phyloP scores from a whole-genome alignment of 35 echinoderm and acorn worm species.

The Lytechinus pictus region DNA sequence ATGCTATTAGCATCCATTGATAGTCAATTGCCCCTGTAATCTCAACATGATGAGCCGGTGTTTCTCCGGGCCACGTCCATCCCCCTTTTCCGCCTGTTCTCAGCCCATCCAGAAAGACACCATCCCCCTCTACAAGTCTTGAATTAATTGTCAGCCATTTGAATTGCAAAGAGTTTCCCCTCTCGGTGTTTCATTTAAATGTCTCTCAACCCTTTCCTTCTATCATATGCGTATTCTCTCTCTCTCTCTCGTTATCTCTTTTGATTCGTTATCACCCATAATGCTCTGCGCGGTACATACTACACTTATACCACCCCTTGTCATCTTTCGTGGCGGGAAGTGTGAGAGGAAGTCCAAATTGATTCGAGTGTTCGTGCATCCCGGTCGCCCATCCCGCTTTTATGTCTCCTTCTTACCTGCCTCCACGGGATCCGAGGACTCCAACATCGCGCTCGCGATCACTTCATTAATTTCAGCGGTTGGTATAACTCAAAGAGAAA shows the following conservation, averaged over 20 bases:
- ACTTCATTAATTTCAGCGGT: slow-evolving; percentile 18
- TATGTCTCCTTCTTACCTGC: not conserved
- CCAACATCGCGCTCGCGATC: not conserved
- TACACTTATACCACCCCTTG: not conserved
- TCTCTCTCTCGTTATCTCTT: not conserved
- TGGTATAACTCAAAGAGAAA: not conserved
- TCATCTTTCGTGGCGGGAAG: not conserved
- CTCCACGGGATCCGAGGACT: not conserved
- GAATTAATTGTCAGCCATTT: slow-evolving; percentile 52
- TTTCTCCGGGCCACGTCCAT: not conserved
- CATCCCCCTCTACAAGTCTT: slow-evolving; percentile 38
- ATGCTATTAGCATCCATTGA: slow-evolving; percentile 45
- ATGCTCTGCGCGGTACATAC: not conserved
- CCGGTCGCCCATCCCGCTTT: not conserved
- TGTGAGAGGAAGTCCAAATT: not conserved
- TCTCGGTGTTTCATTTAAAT: not conserved
- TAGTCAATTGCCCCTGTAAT: slow-evolving; percentile 23
- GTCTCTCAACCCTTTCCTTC: not conserved
- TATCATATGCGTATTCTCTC: not conserved
- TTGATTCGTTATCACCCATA: not conserved
- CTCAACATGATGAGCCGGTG: not conserved
- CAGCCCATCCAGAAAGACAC: not conserved
- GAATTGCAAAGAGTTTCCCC: slow-evolving; percentile 44
- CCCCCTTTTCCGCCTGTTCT: not conserved
- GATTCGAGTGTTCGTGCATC: not conserved